Conservation (phyloP, 2,797 vertebrate species). For the Anguilla anguilla region DNA sequence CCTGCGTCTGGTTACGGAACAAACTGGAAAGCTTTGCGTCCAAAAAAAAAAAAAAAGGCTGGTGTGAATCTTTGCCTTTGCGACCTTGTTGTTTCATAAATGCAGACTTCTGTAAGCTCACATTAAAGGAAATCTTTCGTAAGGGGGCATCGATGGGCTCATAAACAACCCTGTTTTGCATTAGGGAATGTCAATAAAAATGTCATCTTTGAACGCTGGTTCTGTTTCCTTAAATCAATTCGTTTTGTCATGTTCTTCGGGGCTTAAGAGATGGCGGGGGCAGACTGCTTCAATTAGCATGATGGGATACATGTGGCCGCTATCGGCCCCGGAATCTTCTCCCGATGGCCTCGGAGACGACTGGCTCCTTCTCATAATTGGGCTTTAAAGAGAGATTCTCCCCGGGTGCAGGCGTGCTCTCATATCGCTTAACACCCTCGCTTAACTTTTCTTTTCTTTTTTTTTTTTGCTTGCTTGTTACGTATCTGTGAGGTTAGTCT, state of each 20-base stretch:
- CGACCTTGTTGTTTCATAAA: not conserved
- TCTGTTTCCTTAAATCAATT: constrained; percentile 71
- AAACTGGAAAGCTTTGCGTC: not conserved
- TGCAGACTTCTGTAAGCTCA: constrained; percentile 13
- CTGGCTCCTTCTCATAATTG: constrained; percentile 67
- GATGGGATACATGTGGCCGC: constrained; percentile 74
- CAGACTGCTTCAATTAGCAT: constrained; percentile 74
- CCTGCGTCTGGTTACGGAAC: not conserved
- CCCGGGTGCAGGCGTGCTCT: constrained; percentile 57
- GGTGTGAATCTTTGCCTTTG: constrained; percentile 4
- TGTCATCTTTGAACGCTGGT: constrained; percentile 52
- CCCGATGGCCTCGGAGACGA: constrained; percentile 66
- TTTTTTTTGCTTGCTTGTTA: not conserved
- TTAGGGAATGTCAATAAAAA: constrained; percentile 30
- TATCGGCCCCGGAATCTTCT: constrained; percentile 68
- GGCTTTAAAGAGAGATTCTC: constrained; percentile 68
- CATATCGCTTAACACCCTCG: constrained; percentile 61
- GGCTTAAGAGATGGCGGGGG: constrained; percentile 48
- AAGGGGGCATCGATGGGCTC: constrained; percentile 14
- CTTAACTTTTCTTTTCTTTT: not conserved
- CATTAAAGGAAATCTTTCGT: constrained; percentile 24
- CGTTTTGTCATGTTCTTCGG: constrained; percentile 69
- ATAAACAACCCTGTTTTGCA: constrained; percentile 39
- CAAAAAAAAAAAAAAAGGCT: not conserved
- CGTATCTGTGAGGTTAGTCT: constrained; percentile 3